Evolutionary conservation across 2,888 invertebrate species (phyloP).

Genomic region (Drosophila infuscata): DNA sequence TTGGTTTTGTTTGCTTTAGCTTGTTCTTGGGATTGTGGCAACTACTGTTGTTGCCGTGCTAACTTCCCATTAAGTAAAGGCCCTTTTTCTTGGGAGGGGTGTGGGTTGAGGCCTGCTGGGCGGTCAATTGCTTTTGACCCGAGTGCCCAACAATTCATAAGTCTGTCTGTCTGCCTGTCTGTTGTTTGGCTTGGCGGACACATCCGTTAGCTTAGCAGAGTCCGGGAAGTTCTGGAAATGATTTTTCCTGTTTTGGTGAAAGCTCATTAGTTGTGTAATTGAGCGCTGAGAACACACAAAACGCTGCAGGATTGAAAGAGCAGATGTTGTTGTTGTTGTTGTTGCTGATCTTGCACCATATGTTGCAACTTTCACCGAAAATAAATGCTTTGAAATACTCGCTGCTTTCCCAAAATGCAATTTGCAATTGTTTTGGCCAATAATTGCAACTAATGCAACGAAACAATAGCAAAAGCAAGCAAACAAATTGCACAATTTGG

Average conservation of each 20-base stretch:
- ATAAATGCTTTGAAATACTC: conserved; percentile 37
- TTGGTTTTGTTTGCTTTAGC: conserved; percentile 19
- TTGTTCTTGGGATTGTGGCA: conserved; percentile 30
- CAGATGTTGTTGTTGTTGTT: conserved; percentile 17
- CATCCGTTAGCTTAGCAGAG: conserved; percentile 61
- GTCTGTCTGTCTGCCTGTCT: conserved; percentile 15
- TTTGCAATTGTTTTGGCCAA: conserved; percentile 77
- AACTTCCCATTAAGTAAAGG: conserved; percentile 59
- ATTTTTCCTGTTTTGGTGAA: conserved; percentile 72
- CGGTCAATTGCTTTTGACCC: conserved; percentile 78
- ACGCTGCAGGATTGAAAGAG: conserved; percentile 39
- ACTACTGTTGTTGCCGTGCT: conserved; percentile 56
- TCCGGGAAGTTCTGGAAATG: conserved; percentile 66
- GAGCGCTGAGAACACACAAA: conserved; percentile 19
- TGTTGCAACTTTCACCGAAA: conserved; percentile 69
- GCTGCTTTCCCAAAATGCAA: conserved; percentile 69
- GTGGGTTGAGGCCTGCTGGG: conserved; percentile 43
- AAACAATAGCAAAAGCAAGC: conserved; percentile 48
- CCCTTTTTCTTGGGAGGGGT: conserved; percentile 38
- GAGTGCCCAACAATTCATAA: conserved; percentile 16
- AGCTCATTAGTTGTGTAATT: conserved; percentile 61
- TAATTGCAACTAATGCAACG: conserved; percentile 72
- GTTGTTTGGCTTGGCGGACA: conserved; percentile 31
- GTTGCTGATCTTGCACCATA: conserved; percentile 32
- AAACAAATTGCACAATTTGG: conserved; percentile 72